Evolutionary conservation across 2,113 vertebrate species (phyloP).

Genomic region (Charadrius vociferus): DNA sequence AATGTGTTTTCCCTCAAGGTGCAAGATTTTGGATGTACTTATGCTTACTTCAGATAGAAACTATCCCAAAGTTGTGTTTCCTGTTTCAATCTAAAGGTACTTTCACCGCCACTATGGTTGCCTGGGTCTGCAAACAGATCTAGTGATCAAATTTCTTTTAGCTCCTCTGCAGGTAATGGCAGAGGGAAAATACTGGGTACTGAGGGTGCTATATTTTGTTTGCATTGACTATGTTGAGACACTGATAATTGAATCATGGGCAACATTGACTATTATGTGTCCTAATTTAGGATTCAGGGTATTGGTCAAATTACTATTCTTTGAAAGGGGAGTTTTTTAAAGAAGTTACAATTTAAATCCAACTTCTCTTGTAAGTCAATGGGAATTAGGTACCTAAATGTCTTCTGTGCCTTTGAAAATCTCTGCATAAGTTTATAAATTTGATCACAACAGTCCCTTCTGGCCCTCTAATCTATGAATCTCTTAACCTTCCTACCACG

Average conservation of each 20-base stretch:
- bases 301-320: not conserved
- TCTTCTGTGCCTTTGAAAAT: slow-evolving; percentile 60
- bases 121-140: not conserved
- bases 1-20: not conserved
- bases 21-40: not conserved
- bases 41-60: not conserved
- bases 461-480: slow-evolving; percentile 52
- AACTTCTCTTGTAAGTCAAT: not conserved
- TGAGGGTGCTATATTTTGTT: not conserved
- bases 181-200: not conserved
- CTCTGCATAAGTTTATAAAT: slow-evolving; percentile 45
- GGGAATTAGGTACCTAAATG: not conserved
- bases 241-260: not conserved
- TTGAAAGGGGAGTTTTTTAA: not conserved
- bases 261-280: not conserved
- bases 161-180: not conserved
- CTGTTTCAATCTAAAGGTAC: not conserved
- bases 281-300: not conserved
- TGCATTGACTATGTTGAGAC: not conserved
- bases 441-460: slow-evolving; percentile 46
- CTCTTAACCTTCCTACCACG: slow-evolving; percentile 46
- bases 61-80: not conserved
- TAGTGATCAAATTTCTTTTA: not conserved
- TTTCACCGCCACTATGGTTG: not conserved
- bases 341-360: not conserved